Base-by-base conservation (phyloP, 2,888 invertebrate genomes). In the Tetropium fuscum region DNA sequence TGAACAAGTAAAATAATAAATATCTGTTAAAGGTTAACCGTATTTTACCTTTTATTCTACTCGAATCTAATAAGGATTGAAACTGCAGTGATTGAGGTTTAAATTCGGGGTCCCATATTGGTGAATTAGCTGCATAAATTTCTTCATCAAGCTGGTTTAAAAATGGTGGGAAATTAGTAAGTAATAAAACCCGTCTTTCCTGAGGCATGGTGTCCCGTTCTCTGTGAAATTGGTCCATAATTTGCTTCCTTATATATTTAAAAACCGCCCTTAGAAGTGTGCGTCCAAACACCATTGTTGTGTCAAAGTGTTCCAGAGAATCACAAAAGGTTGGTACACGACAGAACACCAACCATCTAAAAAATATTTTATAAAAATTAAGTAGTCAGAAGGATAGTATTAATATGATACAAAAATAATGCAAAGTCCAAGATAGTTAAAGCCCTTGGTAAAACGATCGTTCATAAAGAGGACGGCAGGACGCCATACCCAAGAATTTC, bases 261-360 rank as follows among this genome's bases (percentile, higher is more conserved):
- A 92, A 97, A 1, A 97, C 93, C 0, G 95, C 93, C 30, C 92
- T 87, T 0, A 97, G 84, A 38, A 97, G 83, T 0, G 94, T 93
- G 18, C 93, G 87, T 0, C 97, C 98, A 82, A 98, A 98, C 15
- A 96, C 94, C 18, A 93, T 84, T 0, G 96, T 93, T 0, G 95
- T 94, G 71, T 97, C 96, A 75, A 91, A 94, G 78, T 95, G 94
- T 0, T 92, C 91, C 40, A 98, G 81, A 0, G 97, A 96, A 80
- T 97, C 95, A 77, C 97, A 97, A 80, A 96, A 95, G 0, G 95
- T 94, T 0, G 97, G 97, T 19, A 97, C 94, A 81, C 97, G 95
- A 78, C 97, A 97, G 80, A 95, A 97, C 3, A 97, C 94, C 34
- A 98, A 83, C 97, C 97, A 98, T 64, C 93, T 89, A 74, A 56